These are phyloP conservation scores for Promerops cafer DNA, from an alignment of 2,113 vertebrate genomes.

Conservation along the genomic window DNA sequence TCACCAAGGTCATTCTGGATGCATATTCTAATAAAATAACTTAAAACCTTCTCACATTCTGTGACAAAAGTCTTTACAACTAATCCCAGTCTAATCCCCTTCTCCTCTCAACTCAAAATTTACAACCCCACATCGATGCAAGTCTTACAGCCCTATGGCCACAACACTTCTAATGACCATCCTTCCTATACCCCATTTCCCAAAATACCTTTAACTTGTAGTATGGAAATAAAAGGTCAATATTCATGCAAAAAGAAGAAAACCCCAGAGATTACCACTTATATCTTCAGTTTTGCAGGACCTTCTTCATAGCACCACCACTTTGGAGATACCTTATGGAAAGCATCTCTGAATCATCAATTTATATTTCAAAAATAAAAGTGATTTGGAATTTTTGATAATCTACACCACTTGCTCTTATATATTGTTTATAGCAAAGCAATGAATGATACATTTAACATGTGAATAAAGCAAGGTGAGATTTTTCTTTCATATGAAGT, in stretches of 20 bases:
- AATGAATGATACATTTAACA: background rate
- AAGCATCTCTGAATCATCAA: background rate
- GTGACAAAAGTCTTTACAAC: background rate
- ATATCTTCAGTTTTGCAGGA: background rate
- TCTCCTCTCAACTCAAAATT: background rate
- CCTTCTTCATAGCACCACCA: background rate
- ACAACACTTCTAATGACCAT: background rate
- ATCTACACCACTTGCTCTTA: background rate
- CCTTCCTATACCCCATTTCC: background rate
- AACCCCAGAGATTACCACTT: background rate
- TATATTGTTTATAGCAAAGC: background rate
- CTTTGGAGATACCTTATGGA: background rate
- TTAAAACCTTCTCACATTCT: background rate
- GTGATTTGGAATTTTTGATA: background rate
- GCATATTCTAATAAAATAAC: background rate
- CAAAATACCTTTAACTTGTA: background rate
- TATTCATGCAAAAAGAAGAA: background rate
- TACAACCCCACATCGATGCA: rapidly evolving
- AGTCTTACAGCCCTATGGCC: background rate
- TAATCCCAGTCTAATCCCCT: background rate
- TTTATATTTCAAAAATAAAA: background rate
- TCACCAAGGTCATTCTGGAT: background rate
- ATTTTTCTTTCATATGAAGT: background rate
- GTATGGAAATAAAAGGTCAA: background rate
- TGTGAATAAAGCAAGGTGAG: background rate